These are phyloP conservation scores for Micropterix aruncella DNA, from an alignment of 2,888 invertebrate species.

Conservation along the genomic window DNA sequence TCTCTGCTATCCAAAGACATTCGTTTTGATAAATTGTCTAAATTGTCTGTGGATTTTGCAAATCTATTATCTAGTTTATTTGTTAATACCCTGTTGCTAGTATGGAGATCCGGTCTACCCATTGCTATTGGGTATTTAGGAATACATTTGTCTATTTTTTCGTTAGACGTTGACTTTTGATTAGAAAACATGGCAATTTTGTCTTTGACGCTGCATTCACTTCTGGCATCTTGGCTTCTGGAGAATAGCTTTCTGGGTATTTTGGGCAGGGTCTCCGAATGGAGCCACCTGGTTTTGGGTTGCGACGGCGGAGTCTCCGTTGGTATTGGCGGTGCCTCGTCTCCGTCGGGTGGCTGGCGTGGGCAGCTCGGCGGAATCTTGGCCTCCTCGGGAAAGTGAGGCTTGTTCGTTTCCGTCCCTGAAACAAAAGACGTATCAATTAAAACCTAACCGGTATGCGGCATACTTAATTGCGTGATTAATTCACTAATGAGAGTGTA, in stretches of 20 bases:
- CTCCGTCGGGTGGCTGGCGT: conserved; percentile 69
- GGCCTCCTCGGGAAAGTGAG: conserved; percentile 31
- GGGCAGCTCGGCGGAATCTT: conserved; percentile 41
- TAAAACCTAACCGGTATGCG: conserved; percentile 1
- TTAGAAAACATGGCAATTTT: conserved; percentile 80
- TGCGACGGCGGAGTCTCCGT: conserved; percentile 22
- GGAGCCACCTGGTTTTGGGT: conserved; percentile 8
- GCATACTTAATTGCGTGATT: too few species aligned
- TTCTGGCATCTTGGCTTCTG: conserved; percentile 64
- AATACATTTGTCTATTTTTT: conserved; percentile 26
- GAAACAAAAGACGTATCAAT: conserved; percentile 10
- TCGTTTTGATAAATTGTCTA: conserved; percentile 30
- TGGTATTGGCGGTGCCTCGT: conserved; percentile 52
- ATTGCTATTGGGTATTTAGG: background rate
- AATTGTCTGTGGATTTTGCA: conserved; percentile 35
- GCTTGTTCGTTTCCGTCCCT: conserved; percentile 35
- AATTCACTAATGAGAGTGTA: too few species aligned
- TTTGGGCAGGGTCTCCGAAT: conserved; percentile 18
- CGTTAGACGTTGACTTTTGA: conserved; percentile 26
- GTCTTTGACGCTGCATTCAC: conserved; percentile 68
- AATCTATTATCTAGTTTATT: conserved; percentile 26
- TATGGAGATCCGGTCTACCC: background rate
- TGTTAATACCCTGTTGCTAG: background rate
- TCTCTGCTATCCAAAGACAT: conserved; percentile 14
- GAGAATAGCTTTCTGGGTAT: conserved; percentile 26